Percentiles rank a stretch among this genome's conserved stretches.
phyloP scores from a whole-genome alignment of 1,140 invertebrate genomes.

The Bombyx mandarina region DNA sequence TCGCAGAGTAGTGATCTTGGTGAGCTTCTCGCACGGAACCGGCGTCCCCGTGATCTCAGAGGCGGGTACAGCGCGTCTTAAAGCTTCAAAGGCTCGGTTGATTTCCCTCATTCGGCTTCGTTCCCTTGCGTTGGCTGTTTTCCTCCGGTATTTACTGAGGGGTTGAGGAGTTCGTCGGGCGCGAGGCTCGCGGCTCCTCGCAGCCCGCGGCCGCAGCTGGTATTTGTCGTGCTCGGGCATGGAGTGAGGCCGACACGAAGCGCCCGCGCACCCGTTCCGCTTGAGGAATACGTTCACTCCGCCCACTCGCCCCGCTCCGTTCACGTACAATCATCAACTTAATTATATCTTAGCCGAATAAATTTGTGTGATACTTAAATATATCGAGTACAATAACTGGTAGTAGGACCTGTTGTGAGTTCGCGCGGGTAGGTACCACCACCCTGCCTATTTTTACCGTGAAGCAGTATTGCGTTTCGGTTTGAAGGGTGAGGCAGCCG shows the following conservation, averaged over 20 bases:
- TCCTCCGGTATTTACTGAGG: constrained; percentile 89
- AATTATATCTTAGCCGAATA: background rate
- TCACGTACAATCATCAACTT: constrained; percentile 44
- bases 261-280: constrained; percentile 48
- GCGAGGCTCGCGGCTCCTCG: constrained; percentile 49
- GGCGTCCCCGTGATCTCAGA: constrained; percentile 60
- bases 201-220: constrained; percentile 63
- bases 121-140: constrained; percentile 91
- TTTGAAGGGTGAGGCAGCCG: no score
- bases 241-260: constrained; percentile 37
- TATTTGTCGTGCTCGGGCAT: constrained; percentile 69
- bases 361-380: no score
- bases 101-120: constrained; percentile 89
- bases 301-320: constrained; percentile 56
- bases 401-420: no score
- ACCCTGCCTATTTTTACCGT: no score
- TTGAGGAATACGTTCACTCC: constrained; percentile 63
- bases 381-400: no score
- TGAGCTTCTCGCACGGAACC: constrained; percentile 81
- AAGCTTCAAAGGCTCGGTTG: constrained; percentile 87
- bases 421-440: no score
- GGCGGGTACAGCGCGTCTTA: constrained; percentile 82
- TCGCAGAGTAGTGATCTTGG: constrained; percentile 90
- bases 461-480: no score
- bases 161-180: constrained; percentile 75